These are phyloP conservation scores for Nibea coibor DNA, from an alignment of 2,113 vertebrate species.

Conservation along the genomic window DNA sequence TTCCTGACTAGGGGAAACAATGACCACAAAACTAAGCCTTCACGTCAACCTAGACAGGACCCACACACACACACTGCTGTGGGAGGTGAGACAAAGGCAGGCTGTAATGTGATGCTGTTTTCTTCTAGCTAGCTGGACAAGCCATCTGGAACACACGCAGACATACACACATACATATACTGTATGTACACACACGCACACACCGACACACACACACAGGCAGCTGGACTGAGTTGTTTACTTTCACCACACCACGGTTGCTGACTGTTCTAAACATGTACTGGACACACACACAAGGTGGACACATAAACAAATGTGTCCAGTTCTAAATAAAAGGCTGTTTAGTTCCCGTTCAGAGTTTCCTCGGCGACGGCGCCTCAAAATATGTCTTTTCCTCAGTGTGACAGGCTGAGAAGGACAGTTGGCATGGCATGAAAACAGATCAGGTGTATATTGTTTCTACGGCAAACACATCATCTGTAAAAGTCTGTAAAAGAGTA, in stretches of 20 bases:
- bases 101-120: slow-evolving; percentile 74
- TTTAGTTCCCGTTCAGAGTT: slow-evolving; percentile 16
- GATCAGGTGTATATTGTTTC: too few species aligned
- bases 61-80: slow-evolving; percentile 42
- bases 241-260: slow-evolving; percentile 32
- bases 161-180: background rate
- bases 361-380: background rate
- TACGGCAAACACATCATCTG: too few species aligned
- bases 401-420: background rate
- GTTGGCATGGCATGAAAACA: too few species aligned
- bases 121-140: slow-evolving; percentile 43
- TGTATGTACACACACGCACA: background rate
- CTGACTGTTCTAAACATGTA: slow-evolving; percentile 37
- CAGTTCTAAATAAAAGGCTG: slow-evolving; percentile 53
- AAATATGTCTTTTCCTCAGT: background rate
- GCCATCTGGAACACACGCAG: slow-evolving; percentile 72
- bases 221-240: slow-evolving; percentile 41
- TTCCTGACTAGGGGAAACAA: slow-evolving; percentile 65
- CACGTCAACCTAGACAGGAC: slow-evolving; percentile 54
- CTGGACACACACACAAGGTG: slow-evolving; percentile 28
- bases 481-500: too few species aligned
- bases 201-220: background rate
- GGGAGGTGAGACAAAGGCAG: slow-evolving; percentile 73
- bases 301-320: slow-evolving; percentile 4
- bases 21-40: slow-evolving; percentile 57